These are phyloP conservation scores for Tuta absoluta DNA, from an alignment of 2,888 invertebrate species.

Conservation along the genomic window DNA sequence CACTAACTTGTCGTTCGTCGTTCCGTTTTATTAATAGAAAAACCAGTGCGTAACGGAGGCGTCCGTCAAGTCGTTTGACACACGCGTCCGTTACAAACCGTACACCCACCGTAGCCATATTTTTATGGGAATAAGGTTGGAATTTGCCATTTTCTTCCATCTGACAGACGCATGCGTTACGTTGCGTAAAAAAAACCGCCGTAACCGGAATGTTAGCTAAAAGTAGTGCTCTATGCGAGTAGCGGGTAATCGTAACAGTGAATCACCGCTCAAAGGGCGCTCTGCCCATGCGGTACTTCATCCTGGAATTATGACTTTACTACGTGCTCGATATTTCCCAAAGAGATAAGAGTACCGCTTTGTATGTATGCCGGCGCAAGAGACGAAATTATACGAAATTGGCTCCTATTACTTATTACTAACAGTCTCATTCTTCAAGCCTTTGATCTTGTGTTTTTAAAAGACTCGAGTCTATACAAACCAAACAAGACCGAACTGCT, in stretches of 20 bases:
- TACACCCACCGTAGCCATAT: no score
- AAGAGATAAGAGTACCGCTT: slow-evolving; percentile 73
- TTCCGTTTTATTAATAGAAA: no score
- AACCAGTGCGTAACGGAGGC: no score
- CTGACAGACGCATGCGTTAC: no score
- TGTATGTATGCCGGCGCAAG: slow-evolving; percentile 64
- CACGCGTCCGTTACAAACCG: no score
- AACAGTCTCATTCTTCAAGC: slow-evolving; percentile 35
- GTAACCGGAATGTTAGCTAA: neutral
- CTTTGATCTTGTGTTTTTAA: neutral
- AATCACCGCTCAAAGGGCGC: slow-evolving; percentile 69
- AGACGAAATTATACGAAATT: slow-evolving; percentile 50
- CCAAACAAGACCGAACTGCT: neutral
- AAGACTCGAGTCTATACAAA: no score
- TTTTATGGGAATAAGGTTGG: no score
- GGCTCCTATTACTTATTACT: slow-evolving; percentile 39
- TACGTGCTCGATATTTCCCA: slow-evolving; percentile 72
- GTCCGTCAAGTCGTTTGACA: no score
- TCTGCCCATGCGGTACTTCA: slow-evolving; percentile 70
- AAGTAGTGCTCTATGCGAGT: slow-evolving; percentile 36
- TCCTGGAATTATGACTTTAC: slow-evolving; percentile 73
- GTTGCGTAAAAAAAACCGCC: slow-evolving; percentile 43
- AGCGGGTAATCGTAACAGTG: slow-evolving; percentile 62
- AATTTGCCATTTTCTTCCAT: no score
- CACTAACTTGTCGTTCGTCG: no score